Evolutionary conservation across 2,113 vertebrate species (phyloP).

Genomic region (Engystomops pustulosus): DNA sequence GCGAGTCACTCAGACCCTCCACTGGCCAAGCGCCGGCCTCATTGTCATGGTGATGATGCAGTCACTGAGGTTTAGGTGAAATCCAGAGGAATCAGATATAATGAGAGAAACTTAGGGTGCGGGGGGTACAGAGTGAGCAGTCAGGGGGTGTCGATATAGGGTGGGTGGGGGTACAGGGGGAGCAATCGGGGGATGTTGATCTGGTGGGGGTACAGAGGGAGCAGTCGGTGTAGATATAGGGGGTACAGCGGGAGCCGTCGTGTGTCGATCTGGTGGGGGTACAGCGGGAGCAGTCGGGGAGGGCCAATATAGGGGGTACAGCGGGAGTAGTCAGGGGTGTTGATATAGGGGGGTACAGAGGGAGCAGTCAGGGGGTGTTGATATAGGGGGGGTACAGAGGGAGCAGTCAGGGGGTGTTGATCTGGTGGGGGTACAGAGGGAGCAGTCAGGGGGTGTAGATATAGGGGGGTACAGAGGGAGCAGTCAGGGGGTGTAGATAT

Average conservation of each 20-base stretch:
- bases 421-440: not conserved
- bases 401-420: no score
- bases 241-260: not conserved
- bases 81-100: not conserved
- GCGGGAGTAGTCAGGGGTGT: not conserved
- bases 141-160: not conserved
- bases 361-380: not conserved
- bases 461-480: no score
- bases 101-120: not conserved
- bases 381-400: not conserved
- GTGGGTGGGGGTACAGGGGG: not conserved
- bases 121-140: not conserved
- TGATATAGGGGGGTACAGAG: not conserved
- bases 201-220: no score
- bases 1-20: not conserved
- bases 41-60: not conserved
- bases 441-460: not conserved
- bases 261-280: not conserved
- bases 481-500: no score
- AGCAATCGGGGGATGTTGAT: not conserved
- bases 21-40: not conserved
- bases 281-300: no score
- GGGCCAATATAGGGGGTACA: not conserved
- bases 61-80: not conserved
- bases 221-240: no score